A percentile compares a stretch with the other conserved stretches of the same genome.
Evolutionary conservation across 2,797 vertebrate genomes (phyloP).

Genomic region (Pogoniulus pusillus): DNA sequence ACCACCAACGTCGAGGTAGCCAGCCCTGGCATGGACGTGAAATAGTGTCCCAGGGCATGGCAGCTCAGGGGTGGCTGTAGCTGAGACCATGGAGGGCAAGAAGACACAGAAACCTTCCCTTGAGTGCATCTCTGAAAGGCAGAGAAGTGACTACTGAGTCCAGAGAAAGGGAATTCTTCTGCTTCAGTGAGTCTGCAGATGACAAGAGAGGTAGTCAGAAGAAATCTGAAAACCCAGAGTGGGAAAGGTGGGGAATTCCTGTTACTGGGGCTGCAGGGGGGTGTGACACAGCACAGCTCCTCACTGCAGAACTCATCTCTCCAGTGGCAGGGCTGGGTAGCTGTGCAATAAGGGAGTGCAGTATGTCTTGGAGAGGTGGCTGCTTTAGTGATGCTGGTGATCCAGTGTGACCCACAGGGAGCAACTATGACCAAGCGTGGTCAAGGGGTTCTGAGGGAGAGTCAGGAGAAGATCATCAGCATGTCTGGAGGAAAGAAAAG

Average conservation of each 20-base stretch:
- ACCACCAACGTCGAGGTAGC: not conserved
- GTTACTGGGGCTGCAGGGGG: not conserved
- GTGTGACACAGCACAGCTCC: fast-evolving
- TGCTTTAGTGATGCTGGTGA: not conserved
- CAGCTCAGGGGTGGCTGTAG: not conserved
- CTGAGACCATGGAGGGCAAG: fast-evolving
- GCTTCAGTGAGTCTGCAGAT: not conserved
- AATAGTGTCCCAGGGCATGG: not conserved
- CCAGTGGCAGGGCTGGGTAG: fast-evolving
- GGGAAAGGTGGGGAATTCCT: not conserved
- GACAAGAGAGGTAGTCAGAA: not conserved
- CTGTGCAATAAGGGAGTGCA: not conserved
- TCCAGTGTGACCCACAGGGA: not conserved
- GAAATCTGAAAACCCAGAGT: not conserved
- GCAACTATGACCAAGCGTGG: not conserved
- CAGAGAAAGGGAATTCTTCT: not conserved
- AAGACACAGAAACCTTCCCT: not conserved
- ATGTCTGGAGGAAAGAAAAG: not conserved
- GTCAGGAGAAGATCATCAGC: not conserved
- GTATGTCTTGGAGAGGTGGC: fast-evolving
- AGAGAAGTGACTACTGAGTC: not conserved
- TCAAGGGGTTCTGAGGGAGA: not conserved
- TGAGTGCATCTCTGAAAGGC: not conserved
- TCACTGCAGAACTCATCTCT: not conserved
- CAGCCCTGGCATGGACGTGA: fast-evolving